Evolutionary conservation across 1,140 invertebrate species (phyloP).

Genomic region (Heliconius melpomene): DNA sequence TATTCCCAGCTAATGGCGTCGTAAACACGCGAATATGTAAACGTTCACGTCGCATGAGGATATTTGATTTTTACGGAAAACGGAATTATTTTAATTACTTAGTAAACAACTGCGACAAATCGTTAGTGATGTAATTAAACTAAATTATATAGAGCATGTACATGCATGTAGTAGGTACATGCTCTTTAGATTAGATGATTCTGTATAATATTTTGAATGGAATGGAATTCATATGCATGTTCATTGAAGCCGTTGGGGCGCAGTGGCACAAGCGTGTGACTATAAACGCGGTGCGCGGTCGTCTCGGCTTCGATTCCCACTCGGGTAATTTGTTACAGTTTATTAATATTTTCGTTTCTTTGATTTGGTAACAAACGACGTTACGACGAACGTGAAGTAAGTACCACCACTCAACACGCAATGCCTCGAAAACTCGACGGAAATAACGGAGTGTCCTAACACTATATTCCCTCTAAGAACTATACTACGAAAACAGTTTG

Average conservation of each 20-base stretch:
- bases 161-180: neutral
- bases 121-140: neutral
- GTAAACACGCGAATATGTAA: constrained; percentile 7
- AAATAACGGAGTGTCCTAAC: no score
- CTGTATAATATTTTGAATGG: neutral
- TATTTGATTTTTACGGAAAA: constrained; percentile 13
- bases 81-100: constrained; percentile 6
- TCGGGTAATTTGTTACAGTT: no score
- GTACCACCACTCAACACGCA: no score
- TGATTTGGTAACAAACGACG: no score
- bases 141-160: neutral
- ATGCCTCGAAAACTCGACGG: no score
- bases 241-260: neutral
- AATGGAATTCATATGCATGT: neutral
- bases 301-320: no score
- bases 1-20: constrained; percentile 6
- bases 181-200: neutral
- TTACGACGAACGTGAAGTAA: no score
- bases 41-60: constrained; percentile 1
- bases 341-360: no score
- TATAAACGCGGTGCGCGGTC: no score
- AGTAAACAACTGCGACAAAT: constrained; percentile 7
- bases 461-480: no score
- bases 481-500: no score
- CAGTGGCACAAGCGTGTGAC: no score